Conservation (phyloP, 1,140 invertebrate genomes). For the Danaus plexippus region DNA sequence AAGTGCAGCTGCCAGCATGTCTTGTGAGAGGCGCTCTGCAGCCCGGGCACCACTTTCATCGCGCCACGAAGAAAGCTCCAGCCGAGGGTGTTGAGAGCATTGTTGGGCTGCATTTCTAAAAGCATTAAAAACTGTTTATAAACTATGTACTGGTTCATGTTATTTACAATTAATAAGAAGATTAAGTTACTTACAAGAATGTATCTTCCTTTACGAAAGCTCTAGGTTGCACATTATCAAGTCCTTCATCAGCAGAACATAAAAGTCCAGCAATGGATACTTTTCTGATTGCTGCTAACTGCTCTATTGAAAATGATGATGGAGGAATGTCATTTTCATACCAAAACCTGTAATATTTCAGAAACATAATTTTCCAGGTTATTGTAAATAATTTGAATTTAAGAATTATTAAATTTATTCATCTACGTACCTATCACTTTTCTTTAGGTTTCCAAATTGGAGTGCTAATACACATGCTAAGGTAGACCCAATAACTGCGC, state of each 20-base stretch:
- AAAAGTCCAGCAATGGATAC: slow-evolving; percentile 86
- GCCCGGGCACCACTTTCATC: slow-evolving; percentile 66
- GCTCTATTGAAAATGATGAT: slow-evolving; percentile 84
- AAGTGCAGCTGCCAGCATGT: slow-evolving; percentile 76
- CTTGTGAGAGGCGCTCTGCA: slow-evolving; percentile 65
- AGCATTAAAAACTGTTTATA: background rate
- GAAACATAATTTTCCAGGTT: slow-evolving; percentile 5
- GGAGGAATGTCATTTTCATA: slow-evolving; percentile 96
- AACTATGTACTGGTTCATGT: too few relatives aligned
- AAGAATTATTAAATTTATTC: too few relatives aligned
- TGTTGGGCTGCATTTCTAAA: slow-evolving; percentile 84
- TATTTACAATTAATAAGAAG: background rate
- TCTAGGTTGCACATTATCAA: slow-evolving; percentile 81
- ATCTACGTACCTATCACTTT: slow-evolving; percentile 76
- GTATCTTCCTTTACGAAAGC: slow-evolving; percentile 91
- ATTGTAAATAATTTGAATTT: slow-evolving; percentile 1
- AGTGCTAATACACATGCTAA: slow-evolving; percentile 86
- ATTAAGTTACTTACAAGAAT: slow-evolving; percentile 78
- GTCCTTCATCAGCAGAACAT: slow-evolving; percentile 83
- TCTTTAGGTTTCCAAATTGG: slow-evolving; percentile 85
- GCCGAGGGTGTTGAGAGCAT: slow-evolving; percentile 79
- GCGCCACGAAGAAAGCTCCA: slow-evolving; percentile 78
- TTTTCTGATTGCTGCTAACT: slow-evolving; percentile 90
- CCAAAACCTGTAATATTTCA: slow-evolving; percentile 81
- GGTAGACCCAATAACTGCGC: slow-evolving; percentile 88